phyloP scores from a whole-genome alignment of 2,888 invertebrate species.

The Parapristionchus giblindavisi region DNA sequence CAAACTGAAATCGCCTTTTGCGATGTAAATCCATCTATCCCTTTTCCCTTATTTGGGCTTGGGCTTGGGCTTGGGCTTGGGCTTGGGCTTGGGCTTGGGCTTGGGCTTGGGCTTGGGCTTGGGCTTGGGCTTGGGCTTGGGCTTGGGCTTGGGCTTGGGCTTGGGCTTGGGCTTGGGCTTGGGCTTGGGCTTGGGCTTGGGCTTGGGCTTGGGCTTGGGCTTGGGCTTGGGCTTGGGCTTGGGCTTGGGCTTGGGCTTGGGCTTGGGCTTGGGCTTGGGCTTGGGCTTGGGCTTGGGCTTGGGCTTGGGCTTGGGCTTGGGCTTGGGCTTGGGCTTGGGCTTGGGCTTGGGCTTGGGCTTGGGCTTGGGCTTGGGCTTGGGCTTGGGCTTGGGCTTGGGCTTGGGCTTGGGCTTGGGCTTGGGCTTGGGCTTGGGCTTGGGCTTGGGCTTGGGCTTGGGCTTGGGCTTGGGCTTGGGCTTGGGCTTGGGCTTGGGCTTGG shows the following conservation, averaged over 20 bases:
- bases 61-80: slow-evolving; percentile 42
- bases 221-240: slow-evolving; percentile 42
- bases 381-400: slow-evolving; percentile 43
- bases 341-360: slow-evolving; percentile 43
- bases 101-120: slow-evolving; percentile 42
- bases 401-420: slow-evolving; percentile 41
- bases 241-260: slow-evolving; percentile 41
- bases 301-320: slow-evolving; percentile 42
- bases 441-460: slow-evolving; percentile 43
- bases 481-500: slow-evolving; percentile 43
- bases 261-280: slow-evolving; percentile 39
- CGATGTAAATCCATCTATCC: too few species aligned
- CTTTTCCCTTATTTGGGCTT: too few species aligned
- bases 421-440: slow-evolving; percentile 42
- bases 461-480: slow-evolving; percentile 41
- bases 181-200: slow-evolving; percentile 39
- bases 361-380: slow-evolving; percentile 43
- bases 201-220: slow-evolving; percentile 40
- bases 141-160: slow-evolving; percentile 42
- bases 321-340: slow-evolving; percentile 43
- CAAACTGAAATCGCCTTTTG: too few species aligned
- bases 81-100: slow-evolving; percentile 41
- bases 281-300: slow-evolving; percentile 41
- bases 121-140: slow-evolving; percentile 42
- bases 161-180: slow-evolving; percentile 41